Evolutionary conservation across 2,113 vertebrate genomes (phyloP).

Genomic region (Ovis canadensis): DNA sequence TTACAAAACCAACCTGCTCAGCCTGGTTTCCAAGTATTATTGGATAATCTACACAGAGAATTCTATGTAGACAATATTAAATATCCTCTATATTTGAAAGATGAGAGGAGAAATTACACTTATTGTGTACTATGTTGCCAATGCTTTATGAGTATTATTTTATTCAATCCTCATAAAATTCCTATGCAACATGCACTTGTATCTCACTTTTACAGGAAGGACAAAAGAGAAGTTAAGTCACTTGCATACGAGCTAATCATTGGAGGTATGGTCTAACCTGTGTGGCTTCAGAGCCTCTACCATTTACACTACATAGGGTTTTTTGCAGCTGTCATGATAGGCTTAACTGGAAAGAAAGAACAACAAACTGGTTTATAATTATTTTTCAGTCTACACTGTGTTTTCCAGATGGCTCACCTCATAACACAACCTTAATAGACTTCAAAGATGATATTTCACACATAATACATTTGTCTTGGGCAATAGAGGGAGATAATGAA

Average conservation of each 20-base stretch:
- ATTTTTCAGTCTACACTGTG: constrained; percentile 10
- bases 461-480: constrained; percentile 40
- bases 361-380: constrained; percentile 9
- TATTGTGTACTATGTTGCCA: neutral
- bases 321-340: neutral
- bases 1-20: neutral
- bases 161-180: neutral
- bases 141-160: neutral
- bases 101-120: neutral
- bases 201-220: neutral
- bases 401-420: constrained; percentile 48
- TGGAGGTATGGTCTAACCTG: neutral
- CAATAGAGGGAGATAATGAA: constrained; percentile 28
- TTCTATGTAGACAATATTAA: neutral
- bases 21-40: constrained; percentile 1
- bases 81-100: constrained; percentile 21
- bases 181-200: neutral
- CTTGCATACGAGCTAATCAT: neutral
- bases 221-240: neutral
- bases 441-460: constrained; percentile 46
- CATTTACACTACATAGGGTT: neutral
- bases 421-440: neutral
- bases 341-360: neutral
- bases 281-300: constrained; percentile 15
- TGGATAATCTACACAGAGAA: neutral